Evolutionary conservation across 2,797 vertebrate species (phyloP), one percentile per base, ranked within the genome.

Genomic region (Remorina albescens): DNA sequence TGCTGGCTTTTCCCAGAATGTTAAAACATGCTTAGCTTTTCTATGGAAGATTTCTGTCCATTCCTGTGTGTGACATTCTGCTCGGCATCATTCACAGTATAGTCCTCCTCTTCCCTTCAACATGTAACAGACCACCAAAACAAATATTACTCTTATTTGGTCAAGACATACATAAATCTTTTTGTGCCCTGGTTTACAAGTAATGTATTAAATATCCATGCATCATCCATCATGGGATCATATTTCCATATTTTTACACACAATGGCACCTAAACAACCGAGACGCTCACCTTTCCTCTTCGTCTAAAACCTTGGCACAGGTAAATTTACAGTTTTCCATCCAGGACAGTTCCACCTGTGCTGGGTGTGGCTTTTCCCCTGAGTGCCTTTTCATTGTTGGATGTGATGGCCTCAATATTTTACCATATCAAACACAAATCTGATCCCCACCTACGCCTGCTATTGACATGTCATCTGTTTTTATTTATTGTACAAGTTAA

Each of bases 361-460:
- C 41, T 39, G 39, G 79, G 78, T 58, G 81, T 32, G 74, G 63
- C 39, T 64, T 49, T 6, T 67, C 23, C 64, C 23, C 42, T 0
- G 19, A 28, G 36, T 30, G 8, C 50, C 13, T 3, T 26, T 54
- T 58, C 12, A 53, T 32, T 47, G 58, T 69, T 36, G n/a, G 50
- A 36, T 15, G 53, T 21, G 30, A 34, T 15, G 25, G 46, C 37
- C 11, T 82, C 39, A 36, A 46, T n/a, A 28, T 63, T 36, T 57
- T 56, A 53, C 3, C 5, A 30, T 23, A 32, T 10, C 8, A 3
- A 42, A n/a, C 37, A 55, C 15, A 50, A 39, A 54, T 23, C 2
- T 57, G 64, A 77, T 21, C 25, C 21, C 6, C 46, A 58, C 37
- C 37, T 26, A 25, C 9, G 37, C 37, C 72, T n/a, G 28, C 36